Conservation (phyloP, 2,888 invertebrate species). For the Parnassius glacialis region DNA sequence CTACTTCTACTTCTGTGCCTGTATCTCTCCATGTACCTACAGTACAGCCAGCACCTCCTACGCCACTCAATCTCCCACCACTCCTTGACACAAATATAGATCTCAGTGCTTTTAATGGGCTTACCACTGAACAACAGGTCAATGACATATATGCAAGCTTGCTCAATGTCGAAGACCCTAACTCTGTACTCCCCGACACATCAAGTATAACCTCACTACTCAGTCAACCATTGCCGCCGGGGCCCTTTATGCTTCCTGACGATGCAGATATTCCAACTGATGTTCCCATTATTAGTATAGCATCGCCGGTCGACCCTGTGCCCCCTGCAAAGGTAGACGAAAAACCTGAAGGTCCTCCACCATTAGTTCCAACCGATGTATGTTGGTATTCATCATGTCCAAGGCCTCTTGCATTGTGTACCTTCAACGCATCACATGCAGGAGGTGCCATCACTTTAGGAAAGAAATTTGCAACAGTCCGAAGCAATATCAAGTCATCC, state of each 20-base stretch:
- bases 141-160: slow-evolving; percentile 68
- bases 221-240: slow-evolving; percentile 55
- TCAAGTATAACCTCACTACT: slow-evolving; percentile 61
- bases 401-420: slow-evolving; percentile 81
- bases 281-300: slow-evolving; percentile 40
- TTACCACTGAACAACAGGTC: slow-evolving; percentile 66
- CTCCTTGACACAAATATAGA: slow-evolving; percentile 63
- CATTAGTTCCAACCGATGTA: slow-evolving; percentile 59
- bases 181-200: slow-evolving; percentile 59
- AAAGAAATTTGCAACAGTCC: slow-evolving; percentile 71
- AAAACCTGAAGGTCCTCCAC: slow-evolving; percentile 47
- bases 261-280: slow-evolving; percentile 47
- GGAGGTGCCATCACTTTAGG: slow-evolving; percentile 80
- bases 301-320: slow-evolving; percentile 47
- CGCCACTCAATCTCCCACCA: slow-evolving; percentile 51
- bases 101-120: slow-evolving; percentile 58
- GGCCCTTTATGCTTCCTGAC: slow-evolving; percentile 56
- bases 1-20: slow-evolving; percentile 33
- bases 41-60: slow-evolving; percentile 29
- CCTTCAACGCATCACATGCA: slow-evolving; percentile 79
- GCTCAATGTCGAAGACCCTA: slow-evolving; percentile 61
- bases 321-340: slow-evolving; percentile 40
- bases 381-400: slow-evolving; percentile 80
- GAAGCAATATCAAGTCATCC: slow-evolving; percentile 73
- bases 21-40: slow-evolving; percentile 34